These are phyloP conservation scores for Tenebrio molitor DNA, from an alignment of 1,140 invertebrate genomes.

Conservation along the genomic window DNA sequence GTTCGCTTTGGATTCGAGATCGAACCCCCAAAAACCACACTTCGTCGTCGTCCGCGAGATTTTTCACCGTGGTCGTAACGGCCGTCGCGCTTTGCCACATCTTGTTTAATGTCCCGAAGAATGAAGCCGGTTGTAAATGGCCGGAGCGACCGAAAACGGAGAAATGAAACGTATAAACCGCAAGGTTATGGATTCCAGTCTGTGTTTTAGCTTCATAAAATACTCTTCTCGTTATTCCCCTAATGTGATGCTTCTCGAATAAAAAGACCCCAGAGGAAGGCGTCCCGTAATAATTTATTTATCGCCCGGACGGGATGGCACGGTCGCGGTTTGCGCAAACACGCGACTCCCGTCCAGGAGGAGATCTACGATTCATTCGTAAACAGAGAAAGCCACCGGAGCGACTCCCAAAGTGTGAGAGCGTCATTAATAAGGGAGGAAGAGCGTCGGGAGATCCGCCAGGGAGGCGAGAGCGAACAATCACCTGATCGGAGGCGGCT, in stretches of 20 bases:
- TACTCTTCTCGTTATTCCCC: conserved; percentile 10
- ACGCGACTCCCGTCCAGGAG: no score
- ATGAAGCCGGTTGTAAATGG: conserved; percentile 19
- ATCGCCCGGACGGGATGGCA: no score
- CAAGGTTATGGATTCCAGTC: conserved; percentile 24
- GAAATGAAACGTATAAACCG: background rate
- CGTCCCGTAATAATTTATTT: conserved; percentile 28
- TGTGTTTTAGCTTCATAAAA: conserved; percentile 23
- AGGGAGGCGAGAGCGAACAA: background rate
- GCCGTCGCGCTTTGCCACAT: background rate
- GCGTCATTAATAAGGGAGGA: no score
- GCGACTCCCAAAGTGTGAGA: no score
- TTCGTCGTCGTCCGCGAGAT: no score
- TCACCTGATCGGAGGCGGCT: background rate
- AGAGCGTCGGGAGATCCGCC: no score
- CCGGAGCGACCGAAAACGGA: background rate
- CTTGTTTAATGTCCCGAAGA: conserved; percentile 7
- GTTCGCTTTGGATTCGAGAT: conserved; percentile 23
- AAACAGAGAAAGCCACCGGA: no score
- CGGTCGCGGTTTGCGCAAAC: no score
- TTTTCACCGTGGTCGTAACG: no score
- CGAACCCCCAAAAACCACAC: no score
- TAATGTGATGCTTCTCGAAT: conserved; percentile 11
- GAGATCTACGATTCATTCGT: no score
- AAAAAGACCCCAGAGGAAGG: conserved; percentile 7